phyloP scores from a whole-genome alignment of 1,140 invertebrate species.

The Bombus sibiricus region DNA sequence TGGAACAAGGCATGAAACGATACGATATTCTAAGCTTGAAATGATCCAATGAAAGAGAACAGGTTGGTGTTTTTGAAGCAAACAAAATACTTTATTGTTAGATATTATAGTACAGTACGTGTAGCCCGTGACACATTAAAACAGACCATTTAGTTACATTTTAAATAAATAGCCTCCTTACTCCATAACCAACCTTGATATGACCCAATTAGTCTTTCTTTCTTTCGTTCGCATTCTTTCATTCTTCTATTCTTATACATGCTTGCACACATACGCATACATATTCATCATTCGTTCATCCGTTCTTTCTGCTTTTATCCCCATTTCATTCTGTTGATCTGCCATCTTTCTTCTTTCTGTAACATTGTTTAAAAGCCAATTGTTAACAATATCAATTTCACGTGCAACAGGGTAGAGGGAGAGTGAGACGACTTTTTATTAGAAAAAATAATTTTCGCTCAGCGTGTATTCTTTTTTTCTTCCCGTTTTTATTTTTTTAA shows the following conservation, averaged over 20 bases:
- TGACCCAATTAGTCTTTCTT: slow-evolving; percentile 70
- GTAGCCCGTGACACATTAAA: slow-evolving; percentile 83
- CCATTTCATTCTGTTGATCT: slow-evolving; percentile 63
- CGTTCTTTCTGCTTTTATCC: slow-evolving; percentile 55
- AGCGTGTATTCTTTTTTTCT: slow-evolving; percentile 9
- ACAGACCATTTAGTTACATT: slow-evolving; percentile 82
- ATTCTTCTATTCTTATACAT: slow-evolving; percentile 27
- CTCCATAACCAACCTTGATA: slow-evolving; percentile 82
- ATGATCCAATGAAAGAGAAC: not conserved
- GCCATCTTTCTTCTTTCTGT: slow-evolving; percentile 58
- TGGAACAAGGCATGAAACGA: not conserved
- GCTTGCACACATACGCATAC: slow-evolving; percentile 1
- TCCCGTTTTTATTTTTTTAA: slow-evolving; percentile 4
- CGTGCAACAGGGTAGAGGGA: slow-evolving; percentile 74
- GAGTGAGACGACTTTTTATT: slow-evolving; percentile 73
- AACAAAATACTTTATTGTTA: slow-evolving; percentile 84
- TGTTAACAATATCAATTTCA: slow-evolving; percentile 78
- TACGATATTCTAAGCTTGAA: not conserved
- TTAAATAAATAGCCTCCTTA: slow-evolving; percentile 83
- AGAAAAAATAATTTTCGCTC: slow-evolving; percentile 80
- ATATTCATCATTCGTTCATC: slow-evolving; percentile 16
- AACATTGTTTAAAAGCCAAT: slow-evolving; percentile 75
- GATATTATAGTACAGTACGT: slow-evolving; percentile 83
- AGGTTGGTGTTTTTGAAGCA: slow-evolving; percentile 74
- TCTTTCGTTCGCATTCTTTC: slow-evolving; percentile 33